Percentiles rank a stretch among this genome's conserved stretches.
These are phyloP conservation scores for Prorops nasuta DNA, from an alignment of 1,140 invertebrate species.

Conservation along the genomic window DNA sequence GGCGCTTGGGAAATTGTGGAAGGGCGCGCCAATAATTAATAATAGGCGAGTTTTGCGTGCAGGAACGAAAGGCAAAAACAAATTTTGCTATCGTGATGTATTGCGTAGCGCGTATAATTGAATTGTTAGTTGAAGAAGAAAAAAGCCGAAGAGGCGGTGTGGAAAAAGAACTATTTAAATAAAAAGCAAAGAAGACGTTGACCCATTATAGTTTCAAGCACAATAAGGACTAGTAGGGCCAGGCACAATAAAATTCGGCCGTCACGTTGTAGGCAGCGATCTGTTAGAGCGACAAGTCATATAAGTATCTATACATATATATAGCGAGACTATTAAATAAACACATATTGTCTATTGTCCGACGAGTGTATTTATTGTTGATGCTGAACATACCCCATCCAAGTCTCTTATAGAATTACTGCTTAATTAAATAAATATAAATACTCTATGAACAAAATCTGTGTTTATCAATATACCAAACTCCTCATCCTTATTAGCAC, in stretches of 20 bases:
- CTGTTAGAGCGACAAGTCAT: constrained; percentile 54
- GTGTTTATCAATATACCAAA: neutral
- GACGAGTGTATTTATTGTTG: constrained; percentile 34
- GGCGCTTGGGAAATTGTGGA: too few species aligned
- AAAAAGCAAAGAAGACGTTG: constrained; percentile 37
- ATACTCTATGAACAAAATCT: neutral
- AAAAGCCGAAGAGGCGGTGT: neutral
- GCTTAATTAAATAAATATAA: neutral
- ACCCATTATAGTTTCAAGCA: constrained; percentile 55
- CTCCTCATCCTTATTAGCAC: neutral
- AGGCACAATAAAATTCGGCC: constrained; percentile 58
- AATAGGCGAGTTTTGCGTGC: neutral
- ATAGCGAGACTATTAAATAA: constrained; percentile 56
- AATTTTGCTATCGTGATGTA: constrained; percentile 26
- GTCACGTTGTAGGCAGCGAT: constrained; percentile 55
- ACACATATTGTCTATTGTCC: constrained; percentile 58
- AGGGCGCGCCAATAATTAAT: neutral
- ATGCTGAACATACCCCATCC: neutral
- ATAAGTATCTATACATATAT: constrained; percentile 50
- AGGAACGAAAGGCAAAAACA: constrained; percentile 6
- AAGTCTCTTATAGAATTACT: neutral
- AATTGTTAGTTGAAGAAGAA: constrained; percentile 18
- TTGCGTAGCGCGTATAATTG: constrained; percentile 18
- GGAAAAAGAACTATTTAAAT: constrained; percentile 4
- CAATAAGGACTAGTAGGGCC: constrained; percentile 56